Evolutionary conservation across 2,113 vertebrate species (phyloP), one percentile per base, ranked within the genome.

Genomic region (Epinephelus fuscoguttatus): DNA sequence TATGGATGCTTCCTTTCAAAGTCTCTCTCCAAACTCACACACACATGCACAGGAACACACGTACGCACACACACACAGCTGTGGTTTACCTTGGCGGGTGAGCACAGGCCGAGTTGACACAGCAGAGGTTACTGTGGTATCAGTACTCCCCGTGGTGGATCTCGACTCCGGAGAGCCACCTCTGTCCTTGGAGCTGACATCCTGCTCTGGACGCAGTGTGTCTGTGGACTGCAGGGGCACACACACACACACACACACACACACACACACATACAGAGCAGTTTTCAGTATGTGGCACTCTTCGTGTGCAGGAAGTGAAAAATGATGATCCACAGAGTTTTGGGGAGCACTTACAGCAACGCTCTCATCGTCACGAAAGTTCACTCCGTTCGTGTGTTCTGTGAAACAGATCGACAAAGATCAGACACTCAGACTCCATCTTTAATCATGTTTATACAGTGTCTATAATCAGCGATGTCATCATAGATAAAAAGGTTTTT

Each of bases 361-460:
- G 19, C 93, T 96, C 92, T 95, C 95, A 86, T 94, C 91, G 57
- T 98, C 97, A 81, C 95, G 94, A 81, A 95, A 95, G 90, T 96
- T 96, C 90, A 92, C 92, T 91, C 93, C 93, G 90, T 95, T 95
- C 71, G 94, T 94, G 84, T 97, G 94, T 92, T 98, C 97, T 96
- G 91, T 78, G 63, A 77, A 55, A 50, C 75, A 82, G 88, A 84
- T 3, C 18, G 45, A 67, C 2, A 2, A 78, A 82, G n/a, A 53
- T 25, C 82, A 62, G 47, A 56, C 19, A 27, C 19, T 50, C 7
- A 23, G 45, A 60, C n/a, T 49, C 27, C 6, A 66, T 40, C 25
- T 17, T 17, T 47, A 69, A 30, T 56, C 7, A 25, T 30, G 19
- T 18, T 45, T 27, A 70, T n/a, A 25, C 15, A 66, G 19, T 21